Base-by-base conservation (phyloP, 2,113 vertebrate species). In the Girardinichthys multiradiatus region DNA sequence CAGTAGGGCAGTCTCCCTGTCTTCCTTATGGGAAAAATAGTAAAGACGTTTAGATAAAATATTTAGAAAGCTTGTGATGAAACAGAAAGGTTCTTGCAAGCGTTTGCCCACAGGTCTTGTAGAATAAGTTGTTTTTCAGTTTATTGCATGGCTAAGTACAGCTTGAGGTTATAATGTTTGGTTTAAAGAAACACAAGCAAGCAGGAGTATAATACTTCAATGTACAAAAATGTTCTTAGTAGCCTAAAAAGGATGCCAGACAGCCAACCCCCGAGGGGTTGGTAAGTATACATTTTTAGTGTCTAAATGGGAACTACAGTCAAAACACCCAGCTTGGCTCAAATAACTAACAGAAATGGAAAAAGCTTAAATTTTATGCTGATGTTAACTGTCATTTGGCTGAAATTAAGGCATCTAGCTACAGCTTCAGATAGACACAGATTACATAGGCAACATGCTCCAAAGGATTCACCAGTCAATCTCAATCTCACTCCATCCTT, bases 391-490 rank as follows among this genome's bases (percentile, higher is more conserved):
- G 26, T 17, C 4, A 17, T 17, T 37, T 33, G 26, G 57, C 24
- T 5, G 3, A 59, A 48, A 8, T 19, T 15, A 29, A 13, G 19
- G 28, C 48, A 29, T 64, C 13, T 4, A 57, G 8, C 19, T 70
- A 17, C 65, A 70, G 27, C 19, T 26, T 37, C n/a, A 72, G 42
- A 57, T 26, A 59, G 60, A 19, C 54, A 64, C 4, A 12, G 9
- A 57, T 61, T 19, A 30, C 17, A 30, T 57, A 51, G 28, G 28
- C 45, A 62, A 48, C 27, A n/a, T 9, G 17, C 64, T 70, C 37
- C 79, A 14, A 1, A 2, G 15, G 67, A 72, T 71, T 74, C 37
- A 72, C 60, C 68, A 48, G 26, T 45, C 21, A 3, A 21, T 27
- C 3, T 0, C 30, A 58, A 74, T 72, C 68, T 31, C 31, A 19